Evolutionary conservation across 1,140 invertebrate genomes (phyloP), one percentile per base, ranked within the genome.

Genomic region (Cheumatopsyche charites): DNA sequence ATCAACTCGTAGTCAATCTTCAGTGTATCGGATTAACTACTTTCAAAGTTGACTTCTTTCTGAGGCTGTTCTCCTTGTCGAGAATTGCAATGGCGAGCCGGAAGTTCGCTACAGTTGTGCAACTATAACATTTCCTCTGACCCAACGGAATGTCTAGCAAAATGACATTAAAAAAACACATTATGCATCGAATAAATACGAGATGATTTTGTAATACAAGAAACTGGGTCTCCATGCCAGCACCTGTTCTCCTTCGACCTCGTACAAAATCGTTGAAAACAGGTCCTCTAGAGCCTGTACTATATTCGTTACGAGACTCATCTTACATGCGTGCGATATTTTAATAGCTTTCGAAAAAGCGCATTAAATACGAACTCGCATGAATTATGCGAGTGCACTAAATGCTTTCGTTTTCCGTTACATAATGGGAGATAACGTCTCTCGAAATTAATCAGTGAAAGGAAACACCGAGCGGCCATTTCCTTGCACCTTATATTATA

Each of bases 141-240:
- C 29, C 29, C 9, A 17, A 15, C 47, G 47, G 15, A 52, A 52
- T 52, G 19, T 58, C 55, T n/a, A 7, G 21, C 21, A 58, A 58
- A 58, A 58, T 21, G 13, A 25, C 12, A 55, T 55, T 19, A 55
- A 55, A 15, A 58, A 58, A 58, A 4, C n/a, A n/a, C 29, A 36
- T 36, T 36, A 36, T 4, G 29, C 43, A 47, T 13, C 13, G 13
- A 47, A 47, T n/a, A 47, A n/a, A 47, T 47, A 47, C 15, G 15
- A 47, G 55, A 58, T 21, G 1, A 58, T 58, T 58, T 58, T 58
- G 55, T 26, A 58, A 58, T 58, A 6, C 55, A n/a, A 52, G 47
- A 52, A 52, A 58, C 55, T 58, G 23, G 19, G 23, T 58, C 23
- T 9, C 19, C 21, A 1, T 4, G 23, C 21, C 13, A 13, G 55